Evolutionary conservation across 1,140 invertebrate genomes (phyloP), one percentile per base, ranked within the genome.

Genomic region (Acromyrmex heyeri): DNA sequence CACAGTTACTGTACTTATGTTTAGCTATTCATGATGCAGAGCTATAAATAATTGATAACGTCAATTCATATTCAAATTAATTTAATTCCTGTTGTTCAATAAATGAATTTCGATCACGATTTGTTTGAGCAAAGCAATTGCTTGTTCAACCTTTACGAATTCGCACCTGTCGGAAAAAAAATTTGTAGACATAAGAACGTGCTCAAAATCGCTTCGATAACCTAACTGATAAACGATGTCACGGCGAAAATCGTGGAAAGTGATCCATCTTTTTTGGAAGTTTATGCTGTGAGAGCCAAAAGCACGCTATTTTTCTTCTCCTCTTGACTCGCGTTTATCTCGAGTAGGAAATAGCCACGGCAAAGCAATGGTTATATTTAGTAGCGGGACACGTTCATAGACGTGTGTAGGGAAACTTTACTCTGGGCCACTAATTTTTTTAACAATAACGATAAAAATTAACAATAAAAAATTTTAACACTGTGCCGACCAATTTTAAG

Each of bases 351-450:
- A 91, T 91, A 88, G 86, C 85, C 70, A 18, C 64, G 30, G 77
- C 81, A 86, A 6, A 59, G 86, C 82, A 70, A 86, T 50, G 48
- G 81, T 90, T 90, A 90, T 88, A 91, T 90, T 91, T 91, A 91
- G 81, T 67, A 59, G 21, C 55, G 48, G 30, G 59, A 81, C 85
- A 75, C 72, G 38, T 82, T 27, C 24, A 62, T 79, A 77, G 72
- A 70, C 55, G 57, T 44, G 44, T n/a, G 73, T 44, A 44, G 8
- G 2, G 8, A 44, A 0, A 44, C 34, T 44, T 44, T 44, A 44
- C 8, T 44, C 38, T 44, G 38, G 8, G 8, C 8, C 38, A 44
- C 38, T 44, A 8, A 44, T 44, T 44, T 44, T 44, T 44, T 38
- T 38, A 38, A 38, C 6, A 38, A 38, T 38, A 38, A 8, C 34